Evolutionary conservation across 2,113 vertebrate genomes (phyloP).

Genomic region (Heterocephalus glaber): DNA sequence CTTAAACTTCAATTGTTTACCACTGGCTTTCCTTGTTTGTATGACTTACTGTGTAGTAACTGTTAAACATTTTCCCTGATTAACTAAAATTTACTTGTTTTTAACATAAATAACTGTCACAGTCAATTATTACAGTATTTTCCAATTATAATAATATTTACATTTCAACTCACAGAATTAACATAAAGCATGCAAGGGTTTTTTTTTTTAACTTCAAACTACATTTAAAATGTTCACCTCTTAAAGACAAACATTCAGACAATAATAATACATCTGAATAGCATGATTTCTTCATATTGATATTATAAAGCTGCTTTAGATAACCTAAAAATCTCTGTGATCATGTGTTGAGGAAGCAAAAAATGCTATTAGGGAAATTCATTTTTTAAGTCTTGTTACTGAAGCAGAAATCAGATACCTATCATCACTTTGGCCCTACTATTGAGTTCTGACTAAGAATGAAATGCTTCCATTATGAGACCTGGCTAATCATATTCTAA

Average conservation of each 20-base stretch:
- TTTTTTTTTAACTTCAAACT: neutral
- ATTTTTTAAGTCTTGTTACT: neutral
- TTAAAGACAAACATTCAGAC: slow-evolving; percentile 13
- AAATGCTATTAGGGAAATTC: neutral
- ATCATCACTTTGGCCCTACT: neutral
- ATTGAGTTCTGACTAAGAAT: neutral
- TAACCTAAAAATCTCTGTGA: neutral
- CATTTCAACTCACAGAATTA: slow-evolving; percentile 3
- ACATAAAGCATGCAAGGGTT: neutral
- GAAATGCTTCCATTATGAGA: neutral
- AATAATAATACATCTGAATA: neutral
- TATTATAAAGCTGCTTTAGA: neutral
- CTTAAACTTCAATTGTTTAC: neutral
- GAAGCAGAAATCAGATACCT: neutral
- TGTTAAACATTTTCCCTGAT: neutral
- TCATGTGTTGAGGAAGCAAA: neutral
- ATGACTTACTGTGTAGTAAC: neutral
- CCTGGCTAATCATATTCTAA: slow-evolving; percentile 9
- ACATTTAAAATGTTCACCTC: neutral
- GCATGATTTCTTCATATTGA: neutral
- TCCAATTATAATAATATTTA: neutral
- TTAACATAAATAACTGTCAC: neutral
- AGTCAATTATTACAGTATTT: slow-evolving; percentile 25
- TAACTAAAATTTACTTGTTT: neutral
- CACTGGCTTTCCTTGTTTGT: neutral